Evolutionary conservation across 2,113 vertebrate species (phyloP).

Genomic region (Pollimyrus isidori): DNA sequence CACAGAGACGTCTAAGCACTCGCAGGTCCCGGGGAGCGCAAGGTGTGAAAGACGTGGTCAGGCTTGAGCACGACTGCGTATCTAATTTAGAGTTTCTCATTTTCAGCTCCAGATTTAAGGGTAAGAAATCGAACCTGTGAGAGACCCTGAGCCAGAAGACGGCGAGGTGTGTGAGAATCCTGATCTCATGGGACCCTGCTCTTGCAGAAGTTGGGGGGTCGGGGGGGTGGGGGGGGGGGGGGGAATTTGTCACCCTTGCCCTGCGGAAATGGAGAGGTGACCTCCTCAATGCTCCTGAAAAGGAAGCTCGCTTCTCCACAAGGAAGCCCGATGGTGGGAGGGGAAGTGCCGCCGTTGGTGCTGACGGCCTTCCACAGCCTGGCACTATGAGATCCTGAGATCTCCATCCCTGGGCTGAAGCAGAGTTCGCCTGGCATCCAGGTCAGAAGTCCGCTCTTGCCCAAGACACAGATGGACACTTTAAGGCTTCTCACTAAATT

Average conservation of each 20-base stretch:
- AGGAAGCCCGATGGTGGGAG: not conserved
- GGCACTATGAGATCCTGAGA: not conserved
- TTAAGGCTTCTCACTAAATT: not conserved
- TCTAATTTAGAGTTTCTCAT: conserved; percentile 71
- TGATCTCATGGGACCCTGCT: conserved; percentile 36
- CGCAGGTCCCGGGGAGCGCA: conserved; percentile 49
- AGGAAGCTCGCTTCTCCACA: not conserved
- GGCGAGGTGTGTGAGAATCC: conserved; percentile 64
- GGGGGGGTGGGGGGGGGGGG: not conserved
- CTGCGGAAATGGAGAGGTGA: not conserved
- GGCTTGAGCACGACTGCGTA: conserved; percentile 59
- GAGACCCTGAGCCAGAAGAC: conserved; percentile 65
- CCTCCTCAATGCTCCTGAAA: not conserved
- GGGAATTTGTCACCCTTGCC: not conserved
- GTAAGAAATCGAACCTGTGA: conserved; percentile 70
- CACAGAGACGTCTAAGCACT: conserved; percentile 40
- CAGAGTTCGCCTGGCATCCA: not conserved
- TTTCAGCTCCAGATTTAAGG: conserved; percentile 59
- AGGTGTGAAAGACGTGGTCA: conserved; percentile 67
- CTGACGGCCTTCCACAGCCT: not conserved
- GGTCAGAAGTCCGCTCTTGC: not conserved
- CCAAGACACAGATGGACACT: not conserved
- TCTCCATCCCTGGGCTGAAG: not conserved
- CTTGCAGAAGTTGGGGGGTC: not conserved
- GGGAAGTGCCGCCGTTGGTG: not conserved